phyloP scores from a whole-genome alignment of 2,797 vertebrate genomes.

The Gobio occitaniae region DNA sequence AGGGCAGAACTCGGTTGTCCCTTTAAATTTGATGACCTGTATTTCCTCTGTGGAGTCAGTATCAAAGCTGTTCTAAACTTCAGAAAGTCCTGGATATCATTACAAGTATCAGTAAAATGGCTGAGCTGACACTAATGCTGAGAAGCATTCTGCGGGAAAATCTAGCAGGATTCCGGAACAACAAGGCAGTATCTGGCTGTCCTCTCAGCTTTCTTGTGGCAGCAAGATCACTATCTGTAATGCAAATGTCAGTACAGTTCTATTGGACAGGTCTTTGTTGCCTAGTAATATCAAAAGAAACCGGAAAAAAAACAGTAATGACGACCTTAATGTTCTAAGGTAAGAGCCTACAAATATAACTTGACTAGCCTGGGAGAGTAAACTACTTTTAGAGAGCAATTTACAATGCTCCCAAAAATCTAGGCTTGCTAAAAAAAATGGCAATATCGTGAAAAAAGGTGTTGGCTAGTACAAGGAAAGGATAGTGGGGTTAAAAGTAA shows the following conservation, averaged over 20 bases:
- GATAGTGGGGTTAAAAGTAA: not conserved
- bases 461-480: not conserved
- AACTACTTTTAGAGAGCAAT: constrained; percentile 7
- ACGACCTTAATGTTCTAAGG: not conserved
- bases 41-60: constrained; percentile 9
- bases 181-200: not conserved
- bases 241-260: constrained; percentile 23
- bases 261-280: not conserved
- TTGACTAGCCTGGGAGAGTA: not conserved
- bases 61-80: constrained; percentile 25
- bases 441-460: not conserved
- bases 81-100: constrained; percentile 36
- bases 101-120: constrained; percentile 34
- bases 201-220: constrained; percentile 22
- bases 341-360: constrained; percentile 14
- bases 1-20: not conserved
- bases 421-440: not conserved
- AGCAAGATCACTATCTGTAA: constrained; percentile 23
- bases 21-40: constrained; percentile 12
- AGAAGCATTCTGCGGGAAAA: constrained; percentile 32
- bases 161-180: constrained; percentile 19
- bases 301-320: not conserved
- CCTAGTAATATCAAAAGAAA: not conserved
- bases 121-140: constrained; percentile 18
- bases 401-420: not conserved